Evolutionary conservation across 2,797 vertebrate species (phyloP).

Genomic region (Hypotaenidia okinawae): DNA sequence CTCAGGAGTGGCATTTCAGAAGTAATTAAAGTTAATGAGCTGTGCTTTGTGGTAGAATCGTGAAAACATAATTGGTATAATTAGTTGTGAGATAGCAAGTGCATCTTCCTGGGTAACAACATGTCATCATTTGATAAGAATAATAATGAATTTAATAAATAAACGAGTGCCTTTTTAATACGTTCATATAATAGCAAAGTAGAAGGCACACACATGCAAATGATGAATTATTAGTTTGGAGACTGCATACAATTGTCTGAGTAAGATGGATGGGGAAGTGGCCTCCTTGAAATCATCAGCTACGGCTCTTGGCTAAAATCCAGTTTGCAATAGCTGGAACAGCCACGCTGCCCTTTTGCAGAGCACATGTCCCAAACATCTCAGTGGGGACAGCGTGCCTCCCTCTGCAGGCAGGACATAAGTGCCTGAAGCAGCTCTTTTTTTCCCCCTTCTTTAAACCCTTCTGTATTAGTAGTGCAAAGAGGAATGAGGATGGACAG

Average conservation of each 20-base stretch:
- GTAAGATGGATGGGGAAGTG: conserved; percentile 48
- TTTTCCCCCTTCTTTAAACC: neutral
- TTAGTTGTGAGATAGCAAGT: conserved; percentile 66
- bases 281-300: conserved; percentile 16
- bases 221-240: conserved; percentile 48
- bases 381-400: neutral
- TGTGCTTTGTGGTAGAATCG: conserved; percentile 69
- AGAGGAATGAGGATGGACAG: neutral
- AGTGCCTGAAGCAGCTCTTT: neutral
- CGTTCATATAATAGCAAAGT: conserved; percentile 48
- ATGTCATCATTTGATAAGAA: conserved; percentile 64
- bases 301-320: neutral
- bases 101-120: conserved; percentile 53
- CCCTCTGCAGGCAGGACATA: neutral
- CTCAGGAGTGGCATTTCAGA: conserved; percentile 69
- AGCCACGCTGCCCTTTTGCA: neutral
- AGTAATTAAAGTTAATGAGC: conserved; percentile 76
- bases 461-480: neutral
- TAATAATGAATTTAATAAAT: conserved; percentile 69
- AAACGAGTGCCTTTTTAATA: conserved; percentile 32
- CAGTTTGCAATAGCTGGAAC: neutral
- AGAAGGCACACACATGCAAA: conserved; percentile 48
- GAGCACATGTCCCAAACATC: neutral
- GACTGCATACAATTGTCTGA: neutral
- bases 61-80: conserved; percentile 71